Conservation (phyloP, 2,113 vertebrate genomes). For the Protobothrops mucrosquamatus region DNA sequence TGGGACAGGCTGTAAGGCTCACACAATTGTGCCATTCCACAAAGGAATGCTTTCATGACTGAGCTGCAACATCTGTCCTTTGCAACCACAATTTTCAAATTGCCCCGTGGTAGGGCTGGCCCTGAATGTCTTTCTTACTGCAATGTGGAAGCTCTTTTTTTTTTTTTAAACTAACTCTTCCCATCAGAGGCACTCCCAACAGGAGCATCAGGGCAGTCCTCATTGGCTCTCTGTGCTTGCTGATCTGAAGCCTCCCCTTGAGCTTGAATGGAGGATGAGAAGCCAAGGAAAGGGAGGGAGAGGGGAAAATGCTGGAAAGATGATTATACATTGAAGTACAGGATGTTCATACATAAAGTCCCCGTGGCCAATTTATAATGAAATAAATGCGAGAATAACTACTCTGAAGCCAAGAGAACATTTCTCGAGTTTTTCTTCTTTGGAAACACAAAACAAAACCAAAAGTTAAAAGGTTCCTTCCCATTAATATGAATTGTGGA, state of each 20-base stretch:
- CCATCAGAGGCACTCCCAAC: not conserved
- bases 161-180: not conserved
- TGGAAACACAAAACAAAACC: not conserved
- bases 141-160: not conserved
- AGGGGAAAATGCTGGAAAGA: not conserved
- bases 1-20: not conserved
- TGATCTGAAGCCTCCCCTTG: not conserved
- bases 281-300: fast-evolving
- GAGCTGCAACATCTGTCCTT: not conserved
- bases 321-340: not conserved
- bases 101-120: not conserved
- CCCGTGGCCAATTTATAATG: not conserved
- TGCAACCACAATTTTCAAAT: not conserved
- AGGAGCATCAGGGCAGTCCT: not conserved
- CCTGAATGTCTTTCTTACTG: not conserved
- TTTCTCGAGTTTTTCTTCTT: not conserved
- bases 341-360: not conserved
- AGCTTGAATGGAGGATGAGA: not conserved
- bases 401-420: not conserved
- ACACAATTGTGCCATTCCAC: not conserved
- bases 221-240: not conserved
- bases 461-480: not conserved
- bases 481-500: not conserved
- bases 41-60: not conserved
- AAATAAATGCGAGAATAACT: not conserved